phyloP scores from a whole-genome alignment of 1,140 invertebrate species.

The Samia ricini region DNA sequence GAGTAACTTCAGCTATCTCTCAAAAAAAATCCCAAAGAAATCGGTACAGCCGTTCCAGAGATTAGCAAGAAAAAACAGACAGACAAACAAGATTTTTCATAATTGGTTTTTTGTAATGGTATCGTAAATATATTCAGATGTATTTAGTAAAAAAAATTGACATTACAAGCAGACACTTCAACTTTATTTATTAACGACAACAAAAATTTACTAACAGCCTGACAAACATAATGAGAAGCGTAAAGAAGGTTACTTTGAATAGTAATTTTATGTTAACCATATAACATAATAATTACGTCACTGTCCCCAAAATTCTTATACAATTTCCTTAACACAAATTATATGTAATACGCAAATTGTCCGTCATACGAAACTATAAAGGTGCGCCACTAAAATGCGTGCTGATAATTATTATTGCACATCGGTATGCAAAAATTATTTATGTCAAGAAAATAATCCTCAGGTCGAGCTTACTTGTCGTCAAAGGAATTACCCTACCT shows the following conservation, averaged over 20 bases:
- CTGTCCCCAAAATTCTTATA: conserved; percentile 2
- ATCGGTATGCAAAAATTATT: conserved; percentile 38
- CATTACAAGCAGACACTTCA: too few relatives aligned
- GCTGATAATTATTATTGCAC: conserved; percentile 29
- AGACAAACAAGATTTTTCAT: too few relatives aligned
- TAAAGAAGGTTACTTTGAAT: neutral
- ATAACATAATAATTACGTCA: conserved; percentile 5
- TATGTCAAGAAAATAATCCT: conserved; percentile 20
- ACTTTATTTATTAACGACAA: too few relatives aligned
- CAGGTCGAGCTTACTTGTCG: conserved; percentile 41
- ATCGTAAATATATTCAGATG: too few relatives aligned
- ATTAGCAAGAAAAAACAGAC: too few relatives aligned
- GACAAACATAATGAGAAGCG: too few relatives aligned
- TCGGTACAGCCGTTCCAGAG: too few relatives aligned
- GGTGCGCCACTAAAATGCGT: conserved; percentile 19
- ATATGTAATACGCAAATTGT: conserved; percentile 21
- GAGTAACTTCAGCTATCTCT: too few relatives aligned
- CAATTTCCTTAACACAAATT: conserved; percentile 22
- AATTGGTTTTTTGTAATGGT: too few relatives aligned
- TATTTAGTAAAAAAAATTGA: too few relatives aligned
- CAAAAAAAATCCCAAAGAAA: too few relatives aligned
- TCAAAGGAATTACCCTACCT: conserved; percentile 29
- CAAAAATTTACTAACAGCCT: too few relatives aligned
- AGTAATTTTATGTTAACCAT: neutral
- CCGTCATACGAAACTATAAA: conserved; percentile 21